A percentile compares a stretch with the other conserved stretches of the same genome.
These are phyloP conservation scores for Drosophila pseudoananassae DNA, from an alignment of 1,140 invertebrate species.

Conservation along the genomic window DNA sequence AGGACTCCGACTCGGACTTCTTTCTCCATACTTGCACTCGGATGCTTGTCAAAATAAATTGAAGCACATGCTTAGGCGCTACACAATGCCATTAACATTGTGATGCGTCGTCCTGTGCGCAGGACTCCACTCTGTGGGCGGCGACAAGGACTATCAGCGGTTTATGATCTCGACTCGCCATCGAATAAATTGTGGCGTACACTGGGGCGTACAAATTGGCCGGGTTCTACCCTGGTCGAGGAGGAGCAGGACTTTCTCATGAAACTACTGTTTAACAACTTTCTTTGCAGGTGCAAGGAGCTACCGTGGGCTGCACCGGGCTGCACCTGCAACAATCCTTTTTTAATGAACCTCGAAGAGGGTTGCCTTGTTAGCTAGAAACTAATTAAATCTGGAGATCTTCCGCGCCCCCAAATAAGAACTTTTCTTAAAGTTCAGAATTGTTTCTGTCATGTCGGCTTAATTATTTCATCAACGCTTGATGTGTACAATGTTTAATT, in stretches of 20 bases:
- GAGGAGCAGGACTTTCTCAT: slow-evolving; percentile 2
- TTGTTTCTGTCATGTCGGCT: slow-evolving; percentile 47
- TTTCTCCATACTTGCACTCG: slow-evolving; percentile 11
- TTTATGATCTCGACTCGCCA: slow-evolving; percentile 63
- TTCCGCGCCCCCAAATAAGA: not conserved
- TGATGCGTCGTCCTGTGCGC: slow-evolving; percentile 29
- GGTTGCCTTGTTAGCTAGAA: slow-evolving; percentile 16
- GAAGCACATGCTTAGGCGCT: slow-evolving; percentile 78
- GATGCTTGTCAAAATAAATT: slow-evolving; percentile 73
- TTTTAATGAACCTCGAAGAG: slow-evolving; percentile 56
- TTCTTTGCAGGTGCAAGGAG: slow-evolving; percentile 44
- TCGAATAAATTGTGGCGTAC: slow-evolving; percentile 30
- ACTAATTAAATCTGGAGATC: slow-evolving; percentile 31
- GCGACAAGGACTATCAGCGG: slow-evolving; percentile 56
- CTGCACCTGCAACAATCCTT: slow-evolving; percentile 32
- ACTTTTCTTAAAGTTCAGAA: slow-evolving; percentile 6
- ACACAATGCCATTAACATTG: slow-evolving; percentile 66
- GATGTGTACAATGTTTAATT: slow-evolving; percentile 43
- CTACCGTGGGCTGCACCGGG: slow-evolving; percentile 36
- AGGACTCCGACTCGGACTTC: slow-evolving; percentile 27
- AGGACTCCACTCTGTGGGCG: slow-evolving; percentile 23
- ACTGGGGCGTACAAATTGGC: slow-evolving; percentile 59
- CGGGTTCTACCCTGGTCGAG: slow-evolving; percentile 23
- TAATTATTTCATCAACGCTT: slow-evolving; percentile 70
- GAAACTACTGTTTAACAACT: slow-evolving; percentile 50